Base-by-base conservation (phyloP, 2,113 vertebrate genomes). In the Laticauda laticaudata region DNA sequence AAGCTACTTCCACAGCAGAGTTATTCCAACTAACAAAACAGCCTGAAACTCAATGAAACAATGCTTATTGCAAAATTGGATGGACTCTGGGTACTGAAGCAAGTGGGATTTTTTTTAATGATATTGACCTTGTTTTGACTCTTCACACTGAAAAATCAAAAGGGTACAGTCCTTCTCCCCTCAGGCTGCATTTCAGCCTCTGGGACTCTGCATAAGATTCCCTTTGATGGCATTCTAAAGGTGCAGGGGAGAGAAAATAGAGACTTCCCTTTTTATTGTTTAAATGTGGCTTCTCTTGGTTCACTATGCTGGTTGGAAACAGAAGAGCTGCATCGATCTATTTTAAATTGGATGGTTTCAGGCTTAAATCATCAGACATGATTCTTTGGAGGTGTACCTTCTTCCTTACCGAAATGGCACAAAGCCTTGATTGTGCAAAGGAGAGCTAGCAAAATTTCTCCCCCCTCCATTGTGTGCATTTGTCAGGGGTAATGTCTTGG, bases 1-100 rank as follows among this genome's bases (percentile, higher is more conserved):
- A 95, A 94, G 95, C 93, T 96, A 90, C 96, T 95, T 96, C 95
- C 93, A 90, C 90, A 95, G 94, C 94, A 92, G 91, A 97, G 93
- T 93, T 97, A 97, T 97, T 96, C 96, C 91, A 97, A 96, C 96
- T 92, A 96, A 96, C 89, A 94, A 95, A 95, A 94, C 95, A 97
- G 94, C 91, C 95, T 97, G 96, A 97, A 97, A 97, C 95, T 59
- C 95, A 96, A 94, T 86, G 94, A 96, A 94, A 93, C 95, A 69
- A 94, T 96, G 93, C 96, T 97, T 96, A 87, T 90, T 96, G 90
- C 92, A 95, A 34, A 61, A 7, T 94, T 94, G 92, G 94, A 96
- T 95, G 96, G 97, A 97, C 93, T 3, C 53, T 5, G 29, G 1
- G 92, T 91, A 94, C 89, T 90, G 81, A 92, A 94, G 95, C 93